Evolutionary conservation across 1,140 invertebrate genomes (phyloP), one percentile per base, ranked within the genome.

Genomic region (Scaptomyza pallida): DNA sequence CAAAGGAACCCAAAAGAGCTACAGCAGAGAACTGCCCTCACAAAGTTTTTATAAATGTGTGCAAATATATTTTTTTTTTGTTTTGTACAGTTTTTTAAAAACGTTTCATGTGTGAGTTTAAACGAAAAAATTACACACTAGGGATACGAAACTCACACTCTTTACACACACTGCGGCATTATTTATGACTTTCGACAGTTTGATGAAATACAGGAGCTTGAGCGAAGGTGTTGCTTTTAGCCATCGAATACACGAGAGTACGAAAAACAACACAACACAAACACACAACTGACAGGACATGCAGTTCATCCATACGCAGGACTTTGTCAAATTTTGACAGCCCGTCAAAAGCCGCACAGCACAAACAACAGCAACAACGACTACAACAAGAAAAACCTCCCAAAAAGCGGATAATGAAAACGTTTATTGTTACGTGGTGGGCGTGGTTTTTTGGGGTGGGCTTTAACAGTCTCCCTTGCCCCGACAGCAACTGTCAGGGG

Each of bases 261-360:
- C 5, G 23, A 26, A 26, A 26, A 26, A 26, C 1, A 26, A 26
- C n/a, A n/a, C n/a, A n/a, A 19, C 51, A 40, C 16, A 16, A 30
- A 26, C 44, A 57, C 23, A 59, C 17, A 26, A 4, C 3, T 26
- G 50, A 70, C 43, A 55, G 40, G n/a, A 48, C 35, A 54, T 71
- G 67, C 51, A 74, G 41, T 71, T 57, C 60, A 59, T 47, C 15
- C 60, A 52, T 33, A 48, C 40, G 48, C 68, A 43, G 40, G 35
- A 59, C 52, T 75, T 67, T 75, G 72, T 72, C 69, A 75, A 72
- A 72, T 52, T 72, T 72, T 75, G 72, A 75, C 68, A 75, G 68
- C 35, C 40, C 51, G 30, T 69, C 59, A 50, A 70, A 73, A 56
- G 67, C 52, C 8, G 21, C 40, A 57, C 37, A 59, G 30, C 8